Base-by-base conservation (phyloP, 1,140 invertebrate species). In the Cydia strobilella region DNA sequence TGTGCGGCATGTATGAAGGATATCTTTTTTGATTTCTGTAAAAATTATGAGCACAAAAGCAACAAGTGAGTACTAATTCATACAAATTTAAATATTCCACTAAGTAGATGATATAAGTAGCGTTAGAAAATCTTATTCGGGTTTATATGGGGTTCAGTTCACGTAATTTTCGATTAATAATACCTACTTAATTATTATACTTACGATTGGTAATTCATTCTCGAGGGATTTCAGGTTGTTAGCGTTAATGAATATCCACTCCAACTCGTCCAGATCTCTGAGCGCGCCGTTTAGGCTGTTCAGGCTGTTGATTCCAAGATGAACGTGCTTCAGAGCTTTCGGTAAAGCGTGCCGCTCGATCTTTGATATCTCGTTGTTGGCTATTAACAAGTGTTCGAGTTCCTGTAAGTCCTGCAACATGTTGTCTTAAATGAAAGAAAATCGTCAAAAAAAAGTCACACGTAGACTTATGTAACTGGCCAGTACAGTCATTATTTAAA, bases 231-330 rank as follows among this genome's bases (percentile, higher is more conserved):
- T 95, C 39, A 97, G 90, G 66, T 96, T 94, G 84, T 97, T 97
- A 20, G 94, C 93, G 84, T 97, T 97, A 31, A 97, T 94, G 73
- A 97, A 95, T 48, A 97, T 93, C 95, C 96, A 97, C 82, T 96
- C 94, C 15, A 97, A 88, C 73, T 96, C 94, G 77, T 95, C 94
- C 39, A 97, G 84, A 73, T 96, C 94, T 74, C 95, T 94, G 15
- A 97, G 85, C 0, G 96, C 96, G 13, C 95, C 95, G 81, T 97
- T 97, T n/a, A 97, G 88, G 76, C 94, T 94, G 62, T 93, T 94
- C 15, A 97, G 87, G 76, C 95, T 94, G 89, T 97, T 97, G 3
- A 95, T 93, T 0, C 95, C 96, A 31, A 97, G 87, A 82, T 96
- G 96, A 3, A 97, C 87, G 66, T 95, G 94, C 27, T 94, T 93